These are phyloP conservation scores for Plusia festucae DNA, from an alignment of 2,888 invertebrate genomes.

Conservation along the genomic window DNA sequence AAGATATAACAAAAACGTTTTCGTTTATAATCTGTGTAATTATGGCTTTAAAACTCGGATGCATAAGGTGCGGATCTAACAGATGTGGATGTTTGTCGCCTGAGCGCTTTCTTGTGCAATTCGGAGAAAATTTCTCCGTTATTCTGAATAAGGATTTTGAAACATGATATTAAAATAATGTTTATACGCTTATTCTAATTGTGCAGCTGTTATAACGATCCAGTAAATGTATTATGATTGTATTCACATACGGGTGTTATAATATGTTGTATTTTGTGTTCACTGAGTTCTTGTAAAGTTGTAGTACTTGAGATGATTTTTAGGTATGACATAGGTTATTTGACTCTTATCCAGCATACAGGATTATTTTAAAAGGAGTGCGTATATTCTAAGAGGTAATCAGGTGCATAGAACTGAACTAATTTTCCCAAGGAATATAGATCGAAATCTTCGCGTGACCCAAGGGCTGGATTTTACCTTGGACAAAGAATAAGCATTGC, in stretches of 20 bases:
- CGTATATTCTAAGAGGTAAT: no score
- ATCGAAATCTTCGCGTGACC: no score
- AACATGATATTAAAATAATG: slow-evolving; percentile 55
- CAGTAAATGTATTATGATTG: slow-evolving; percentile 17
- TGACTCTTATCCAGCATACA: no score
- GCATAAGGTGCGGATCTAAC: slow-evolving; percentile 63
- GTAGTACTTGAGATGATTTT: neutral
- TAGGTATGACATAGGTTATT: no score
- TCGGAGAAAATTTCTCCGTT: slow-evolving; percentile 52
- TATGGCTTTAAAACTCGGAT: slow-evolving; percentile 57
- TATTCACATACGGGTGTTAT: slow-evolving; percentile 5
- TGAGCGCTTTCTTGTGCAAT: slow-evolving; percentile 51
- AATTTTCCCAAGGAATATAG: no score
- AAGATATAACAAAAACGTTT: slow-evolving; percentile 51
- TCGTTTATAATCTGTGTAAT: slow-evolving; percentile 58
- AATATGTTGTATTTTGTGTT: neutral
- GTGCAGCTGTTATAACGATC: slow-evolving; percentile 49
- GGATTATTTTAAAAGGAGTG: no score
- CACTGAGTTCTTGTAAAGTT: neutral
- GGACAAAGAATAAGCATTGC: no score
- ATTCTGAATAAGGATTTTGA: slow-evolving; percentile 53
- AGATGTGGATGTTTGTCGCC: slow-evolving; percentile 59
- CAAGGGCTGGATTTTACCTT: no score
- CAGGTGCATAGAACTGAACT: no score
- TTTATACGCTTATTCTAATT: slow-evolving; percentile 52